Conservation (phyloP, 2,113 vertebrate species). For the Turnix velox region DNA sequence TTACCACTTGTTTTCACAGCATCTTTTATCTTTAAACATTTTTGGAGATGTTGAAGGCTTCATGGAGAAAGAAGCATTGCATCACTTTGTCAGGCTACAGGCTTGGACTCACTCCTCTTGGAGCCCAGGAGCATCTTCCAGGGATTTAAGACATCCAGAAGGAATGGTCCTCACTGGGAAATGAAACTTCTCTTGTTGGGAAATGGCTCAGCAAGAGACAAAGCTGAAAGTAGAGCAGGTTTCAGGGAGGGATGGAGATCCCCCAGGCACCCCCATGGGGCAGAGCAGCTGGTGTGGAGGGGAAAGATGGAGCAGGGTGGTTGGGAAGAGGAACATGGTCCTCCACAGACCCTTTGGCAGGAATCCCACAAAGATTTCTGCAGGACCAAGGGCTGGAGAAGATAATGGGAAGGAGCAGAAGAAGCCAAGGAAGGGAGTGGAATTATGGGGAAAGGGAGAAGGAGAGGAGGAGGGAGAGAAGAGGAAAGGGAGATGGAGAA, state of each 20-base stretch:
- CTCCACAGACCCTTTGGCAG: too few relatives aligned
- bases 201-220: background rate
- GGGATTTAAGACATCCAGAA: background rate
- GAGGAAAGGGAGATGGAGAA: background rate
- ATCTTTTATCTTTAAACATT: background rate
- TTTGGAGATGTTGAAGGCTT: background rate
- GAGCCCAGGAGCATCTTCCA: background rate
- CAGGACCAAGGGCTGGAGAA: background rate
- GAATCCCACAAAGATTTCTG: background rate
- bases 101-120: background rate
- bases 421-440: background rate
- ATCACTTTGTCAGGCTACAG: background rate
- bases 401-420: background rate
- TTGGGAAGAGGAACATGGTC: background rate
- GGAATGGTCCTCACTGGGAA: fast-evolving
- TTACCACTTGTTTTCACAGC: background rate
- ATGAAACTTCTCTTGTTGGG: background rate
- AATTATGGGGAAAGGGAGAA: background rate
- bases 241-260: background rate
- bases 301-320: fast-evolving
- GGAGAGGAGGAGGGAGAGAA: background rate
- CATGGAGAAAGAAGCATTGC: background rate
- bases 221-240: background rate
- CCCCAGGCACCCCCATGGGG: background rate
- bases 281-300: fast-evolving